These are phyloP conservation scores for Mormyrus hasselquistii DNA, from an alignment of 2,797 vertebrate genomes.

Conservation along the genomic window DNA sequence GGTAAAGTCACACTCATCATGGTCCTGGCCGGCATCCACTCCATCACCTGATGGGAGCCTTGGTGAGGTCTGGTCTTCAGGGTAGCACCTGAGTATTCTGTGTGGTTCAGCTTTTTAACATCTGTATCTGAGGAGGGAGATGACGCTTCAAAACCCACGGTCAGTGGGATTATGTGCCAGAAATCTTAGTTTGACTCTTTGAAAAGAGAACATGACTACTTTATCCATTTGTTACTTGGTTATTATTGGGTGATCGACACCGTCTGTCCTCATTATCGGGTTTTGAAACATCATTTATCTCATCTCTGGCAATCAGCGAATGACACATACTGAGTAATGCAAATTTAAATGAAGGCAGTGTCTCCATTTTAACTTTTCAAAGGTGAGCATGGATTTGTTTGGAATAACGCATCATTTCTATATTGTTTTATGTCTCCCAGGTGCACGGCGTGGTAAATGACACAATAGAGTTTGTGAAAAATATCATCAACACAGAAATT, in stretches of 20 bases:
- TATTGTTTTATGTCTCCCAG: conserved; percentile 49
- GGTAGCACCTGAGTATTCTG: not conserved
- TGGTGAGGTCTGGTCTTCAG: not conserved
- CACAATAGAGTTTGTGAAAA: conserved; percentile 88
- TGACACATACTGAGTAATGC: not conserved
- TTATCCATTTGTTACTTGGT: not conserved
- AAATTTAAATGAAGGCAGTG: not conserved
- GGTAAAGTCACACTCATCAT: conserved; percentile 52
- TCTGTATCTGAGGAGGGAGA: not conserved
- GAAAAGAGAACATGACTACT: not conserved
- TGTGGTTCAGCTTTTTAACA: not conserved
- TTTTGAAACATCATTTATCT: not conserved
- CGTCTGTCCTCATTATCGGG: not conserved
- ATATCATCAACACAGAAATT: conserved; percentile 89
- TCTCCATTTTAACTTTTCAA: not conserved
- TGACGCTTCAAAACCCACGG: not conserved
- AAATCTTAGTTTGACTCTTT: not conserved
- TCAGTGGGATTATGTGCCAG: not conserved
- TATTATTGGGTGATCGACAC: not conserved
- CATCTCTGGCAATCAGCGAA: not conserved
- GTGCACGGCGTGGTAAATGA: conserved; percentile 89
- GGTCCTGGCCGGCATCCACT: not conserved
- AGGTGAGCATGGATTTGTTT: not conserved
- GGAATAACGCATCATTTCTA: not conserved
- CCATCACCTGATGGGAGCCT: not conserved